Evolutionary conservation across 2,113 vertebrate genomes (phyloP).

Genomic region (Thunnus thynnus): DNA sequence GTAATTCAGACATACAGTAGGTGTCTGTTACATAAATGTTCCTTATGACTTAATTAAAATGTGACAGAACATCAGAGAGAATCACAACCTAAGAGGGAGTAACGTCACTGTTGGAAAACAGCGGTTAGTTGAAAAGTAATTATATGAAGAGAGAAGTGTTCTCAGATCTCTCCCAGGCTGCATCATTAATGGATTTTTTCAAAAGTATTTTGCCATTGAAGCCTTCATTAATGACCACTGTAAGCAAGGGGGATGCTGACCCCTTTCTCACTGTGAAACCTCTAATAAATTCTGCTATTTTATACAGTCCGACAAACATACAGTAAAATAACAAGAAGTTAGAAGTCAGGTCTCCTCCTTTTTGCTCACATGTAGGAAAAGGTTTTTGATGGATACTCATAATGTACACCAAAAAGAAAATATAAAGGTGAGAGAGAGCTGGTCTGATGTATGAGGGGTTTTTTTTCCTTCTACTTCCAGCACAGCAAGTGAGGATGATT

Average conservation of each 20-base stretch:
- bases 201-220: neutral
- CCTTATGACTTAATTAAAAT: neutral
- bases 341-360: no score
- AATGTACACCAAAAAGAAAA: neutral
- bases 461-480: neutral
- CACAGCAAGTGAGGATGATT: neutral
- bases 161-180: neutral
- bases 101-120: neutral
- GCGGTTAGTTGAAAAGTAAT: neutral
- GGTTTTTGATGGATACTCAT: neutral
- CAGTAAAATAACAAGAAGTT: neutral
- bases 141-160: neutral
- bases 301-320: neutral
- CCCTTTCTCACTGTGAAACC: neutral
- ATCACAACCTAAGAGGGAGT: neutral
- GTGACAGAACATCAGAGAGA: neutral
- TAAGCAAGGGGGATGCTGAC: neutral
- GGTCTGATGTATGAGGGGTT: neutral
- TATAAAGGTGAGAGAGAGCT: neutral
- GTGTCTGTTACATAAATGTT: slow-evolving; percentile 10
- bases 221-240: neutral
- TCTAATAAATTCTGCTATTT: neutral
- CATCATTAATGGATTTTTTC: neutral
- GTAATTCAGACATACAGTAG: neutral
- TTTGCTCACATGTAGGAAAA: neutral